These are phyloP conservation scores for Homalodisca vitripennis DNA, from an alignment of 1,140 invertebrate genomes.

Conservation along the genomic window DNA sequence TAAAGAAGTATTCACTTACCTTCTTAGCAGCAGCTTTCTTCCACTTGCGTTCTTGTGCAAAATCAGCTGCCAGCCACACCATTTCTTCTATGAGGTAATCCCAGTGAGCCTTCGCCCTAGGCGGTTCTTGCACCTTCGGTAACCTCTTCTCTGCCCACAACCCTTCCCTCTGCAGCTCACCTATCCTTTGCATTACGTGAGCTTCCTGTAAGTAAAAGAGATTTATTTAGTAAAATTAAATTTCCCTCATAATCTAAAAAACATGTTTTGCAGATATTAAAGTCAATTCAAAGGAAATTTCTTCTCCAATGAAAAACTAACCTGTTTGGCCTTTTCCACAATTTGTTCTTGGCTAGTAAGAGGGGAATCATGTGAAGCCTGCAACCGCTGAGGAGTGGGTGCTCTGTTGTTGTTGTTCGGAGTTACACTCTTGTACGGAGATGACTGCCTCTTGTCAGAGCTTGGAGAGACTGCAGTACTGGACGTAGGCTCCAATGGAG, in stretches of 20 bases:
- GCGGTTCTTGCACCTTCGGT: slow-evolving; percentile 90
- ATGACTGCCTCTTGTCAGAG: slow-evolving; percentile 7
- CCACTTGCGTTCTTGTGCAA: slow-evolving; percentile 96
- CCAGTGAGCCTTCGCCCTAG: slow-evolving; percentile 93
- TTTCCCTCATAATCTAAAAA: not conserved
- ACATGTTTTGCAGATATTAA: not conserved
- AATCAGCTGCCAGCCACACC: slow-evolving; percentile 97
- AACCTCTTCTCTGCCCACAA: slow-evolving; percentile 90
- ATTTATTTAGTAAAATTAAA: not conserved
- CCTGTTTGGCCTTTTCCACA: slow-evolving; percentile 85
- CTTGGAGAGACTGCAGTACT: not conserved
- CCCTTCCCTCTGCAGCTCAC: slow-evolving; percentile 84
- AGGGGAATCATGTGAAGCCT: not conserved
- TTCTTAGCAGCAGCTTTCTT: slow-evolving; percentile 95
- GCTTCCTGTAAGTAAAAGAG: slow-evolving; percentile 63
- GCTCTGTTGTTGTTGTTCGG: not conserved
- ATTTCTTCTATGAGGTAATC: slow-evolving; percentile 98
- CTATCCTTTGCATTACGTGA: slow-evolving; percentile 87
- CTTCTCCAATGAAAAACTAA: slow-evolving; percentile 43
- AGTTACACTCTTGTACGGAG: not conserved
- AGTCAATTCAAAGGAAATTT: not conserved
- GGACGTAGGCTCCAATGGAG: not conserved
- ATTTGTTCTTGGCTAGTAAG: slow-evolving; percentile 76
- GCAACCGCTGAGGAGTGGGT: not conserved
- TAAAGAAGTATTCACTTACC: too few relatives aligned